Conservation (phyloP, 2,888 invertebrate genomes). For the Tipula unca region DNA sequence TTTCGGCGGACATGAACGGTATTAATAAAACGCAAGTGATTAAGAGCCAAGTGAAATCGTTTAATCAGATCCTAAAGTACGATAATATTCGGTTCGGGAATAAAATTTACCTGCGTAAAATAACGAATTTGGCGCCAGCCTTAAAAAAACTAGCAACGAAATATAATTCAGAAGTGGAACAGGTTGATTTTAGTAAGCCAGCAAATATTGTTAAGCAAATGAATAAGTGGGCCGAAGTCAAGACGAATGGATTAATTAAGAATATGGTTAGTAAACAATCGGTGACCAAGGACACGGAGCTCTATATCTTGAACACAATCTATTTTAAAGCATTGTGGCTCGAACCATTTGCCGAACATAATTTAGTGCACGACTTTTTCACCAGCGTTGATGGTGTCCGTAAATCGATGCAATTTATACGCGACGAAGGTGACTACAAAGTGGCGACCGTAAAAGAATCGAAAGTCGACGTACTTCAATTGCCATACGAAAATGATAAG, state of each 20-base stretch:
- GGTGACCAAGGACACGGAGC: background rate
- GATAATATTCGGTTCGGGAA: background rate
- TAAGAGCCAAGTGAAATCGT: background rate
- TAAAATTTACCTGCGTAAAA: background rate
- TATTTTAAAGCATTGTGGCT: slow-evolving; percentile 10
- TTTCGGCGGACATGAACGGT: background rate
- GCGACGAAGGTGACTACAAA: background rate
- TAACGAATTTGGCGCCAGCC: background rate
- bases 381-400: background rate
- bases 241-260: slow-evolving; percentile 1
- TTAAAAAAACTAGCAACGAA: background rate
- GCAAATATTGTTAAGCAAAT: background rate
- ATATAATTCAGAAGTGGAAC: background rate
- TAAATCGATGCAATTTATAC: background rate
- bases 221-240: slow-evolving; percentile 2
- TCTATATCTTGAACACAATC: background rate
- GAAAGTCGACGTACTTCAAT: background rate
- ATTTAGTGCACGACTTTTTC: background rate
- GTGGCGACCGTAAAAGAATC: background rate
- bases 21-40: background rate
- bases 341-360: background rate
- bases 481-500: background rate
- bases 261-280: background rate
- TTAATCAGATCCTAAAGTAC: background rate
- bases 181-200: background rate